Evolutionary conservation across 2,888 invertebrate species (phyloP).

Genomic region (Norana najaformis): DNA sequence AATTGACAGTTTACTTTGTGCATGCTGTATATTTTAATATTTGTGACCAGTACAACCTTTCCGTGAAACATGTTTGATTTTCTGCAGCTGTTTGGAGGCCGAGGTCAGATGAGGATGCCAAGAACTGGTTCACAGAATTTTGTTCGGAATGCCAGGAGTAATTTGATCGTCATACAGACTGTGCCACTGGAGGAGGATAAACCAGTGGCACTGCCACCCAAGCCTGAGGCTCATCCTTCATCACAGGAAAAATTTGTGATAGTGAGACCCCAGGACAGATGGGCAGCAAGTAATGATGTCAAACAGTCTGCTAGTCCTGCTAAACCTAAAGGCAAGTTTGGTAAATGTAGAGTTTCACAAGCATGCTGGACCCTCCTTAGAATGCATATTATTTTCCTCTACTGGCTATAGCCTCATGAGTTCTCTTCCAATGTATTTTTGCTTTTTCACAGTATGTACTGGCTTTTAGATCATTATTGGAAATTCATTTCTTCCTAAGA

Average conservation of each 20-base stretch:
- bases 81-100: background rate
- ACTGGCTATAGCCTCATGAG: background rate
- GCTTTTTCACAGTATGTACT: background rate
- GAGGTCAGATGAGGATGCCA: background rate
- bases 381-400: background rate
- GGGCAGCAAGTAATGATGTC: background rate
- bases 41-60: background rate
- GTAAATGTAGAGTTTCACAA: background rate
- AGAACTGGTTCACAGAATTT: constrained; percentile 14
- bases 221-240: background rate
- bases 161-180: constrained; percentile 20
- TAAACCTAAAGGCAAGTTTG: constrained; percentile 23
- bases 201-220: background rate
- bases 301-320: constrained; percentile 9
- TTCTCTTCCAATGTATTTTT: background rate
- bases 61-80: background rate
- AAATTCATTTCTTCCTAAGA: background rate
- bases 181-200: constrained; percentile 18
- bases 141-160: constrained; percentile 16
- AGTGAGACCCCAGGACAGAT: constrained; percentile 20
- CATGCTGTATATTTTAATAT: no score
- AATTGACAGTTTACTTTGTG: no score
- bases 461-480: background rate
- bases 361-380: no score
- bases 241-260: background rate